Evolutionary conservation across 2,888 invertebrate species (phyloP).

Genomic region (Heliconius hortense): DNA sequence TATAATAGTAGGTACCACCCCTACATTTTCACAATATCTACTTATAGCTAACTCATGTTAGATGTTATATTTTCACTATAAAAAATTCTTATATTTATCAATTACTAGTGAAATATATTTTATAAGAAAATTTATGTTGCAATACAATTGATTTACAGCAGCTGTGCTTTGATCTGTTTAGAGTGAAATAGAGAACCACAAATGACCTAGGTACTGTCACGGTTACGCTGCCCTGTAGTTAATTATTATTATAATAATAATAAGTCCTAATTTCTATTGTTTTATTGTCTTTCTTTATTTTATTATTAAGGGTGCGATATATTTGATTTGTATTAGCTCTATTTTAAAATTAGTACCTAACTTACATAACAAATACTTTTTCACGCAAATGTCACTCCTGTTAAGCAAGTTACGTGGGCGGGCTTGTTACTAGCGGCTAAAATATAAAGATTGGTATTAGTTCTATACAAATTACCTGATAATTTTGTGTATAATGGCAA

Average conservation of each 20-base stretch:
- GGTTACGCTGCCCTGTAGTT: too few species aligned
- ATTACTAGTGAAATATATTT: background rate
- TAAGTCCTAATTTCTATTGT: too few species aligned
- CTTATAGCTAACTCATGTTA: background rate
- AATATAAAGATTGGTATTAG: background rate
- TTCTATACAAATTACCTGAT: slow-evolving; percentile 54
- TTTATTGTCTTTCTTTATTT: background rate
- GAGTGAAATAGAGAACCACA: slow-evolving; percentile 1
- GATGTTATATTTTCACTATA: background rate
- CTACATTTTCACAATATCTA: background rate
- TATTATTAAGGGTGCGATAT: slow-evolving; percentile 45
- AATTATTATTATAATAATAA: too few species aligned
- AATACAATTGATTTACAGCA: background rate
- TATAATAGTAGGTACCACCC: background rate
- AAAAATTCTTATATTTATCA: background rate
- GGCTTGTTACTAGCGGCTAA: background rate
- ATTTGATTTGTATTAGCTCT: slow-evolving; percentile 52
- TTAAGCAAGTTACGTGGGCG: slow-evolving; percentile 43
- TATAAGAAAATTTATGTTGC: background rate
- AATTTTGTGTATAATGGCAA: slow-evolving; percentile 51
- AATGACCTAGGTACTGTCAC: background rate
- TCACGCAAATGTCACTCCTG: slow-evolving; percentile 17
- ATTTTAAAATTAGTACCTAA: slow-evolving; percentile 65
- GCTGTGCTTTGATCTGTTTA: background rate
- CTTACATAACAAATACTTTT: slow-evolving; percentile 58